phyloP scores from a whole-genome alignment of 2,888 invertebrate species.

The Phengaris alcon region DNA sequence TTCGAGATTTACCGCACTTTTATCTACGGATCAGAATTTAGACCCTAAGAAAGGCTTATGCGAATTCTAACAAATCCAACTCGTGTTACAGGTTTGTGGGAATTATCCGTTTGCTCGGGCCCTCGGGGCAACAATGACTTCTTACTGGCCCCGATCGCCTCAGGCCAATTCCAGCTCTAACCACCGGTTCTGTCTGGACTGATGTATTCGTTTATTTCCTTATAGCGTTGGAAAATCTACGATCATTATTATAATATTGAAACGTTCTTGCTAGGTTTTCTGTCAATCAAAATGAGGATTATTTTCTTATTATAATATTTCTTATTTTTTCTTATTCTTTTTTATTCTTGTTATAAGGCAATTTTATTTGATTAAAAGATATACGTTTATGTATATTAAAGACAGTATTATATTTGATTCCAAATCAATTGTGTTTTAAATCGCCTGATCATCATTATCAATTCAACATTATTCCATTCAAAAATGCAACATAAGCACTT shows the following conservation, averaged over 20 bases:
- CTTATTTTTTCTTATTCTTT: too few species aligned
- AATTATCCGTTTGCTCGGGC: constrained; percentile 50
- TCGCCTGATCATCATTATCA: neutral
- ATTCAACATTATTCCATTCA: neutral
- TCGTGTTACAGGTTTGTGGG: constrained; percentile 55
- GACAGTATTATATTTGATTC: neutral
- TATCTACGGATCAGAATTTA: neutral
- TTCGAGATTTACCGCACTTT: too few species aligned
- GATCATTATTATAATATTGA: constrained; percentile 18
- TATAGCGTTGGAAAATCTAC: constrained; percentile 15
- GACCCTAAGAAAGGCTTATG: neutral
- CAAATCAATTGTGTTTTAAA: neutral
- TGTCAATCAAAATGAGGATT: constrained; percentile 10
- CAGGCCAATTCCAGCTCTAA: constrained; percentile 59
- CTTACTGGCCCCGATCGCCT: constrained; percentile 57
- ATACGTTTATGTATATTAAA: too few species aligned
- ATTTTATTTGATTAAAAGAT: neutral
- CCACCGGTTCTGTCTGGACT: constrained; percentile 51
- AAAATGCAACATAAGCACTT: neutral
- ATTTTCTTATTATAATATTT: neutral
- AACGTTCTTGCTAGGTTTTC: neutral
- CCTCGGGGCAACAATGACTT: constrained; percentile 66
- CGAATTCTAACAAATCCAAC: constrained; percentile 31
- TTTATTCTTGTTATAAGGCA: neutral
- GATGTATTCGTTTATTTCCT: constrained; percentile 17